These are phyloP conservation scores for Myrmophylax atrothorax DNA, from an alignment of 2,113 vertebrate genomes.

Conservation along the genomic window DNA sequence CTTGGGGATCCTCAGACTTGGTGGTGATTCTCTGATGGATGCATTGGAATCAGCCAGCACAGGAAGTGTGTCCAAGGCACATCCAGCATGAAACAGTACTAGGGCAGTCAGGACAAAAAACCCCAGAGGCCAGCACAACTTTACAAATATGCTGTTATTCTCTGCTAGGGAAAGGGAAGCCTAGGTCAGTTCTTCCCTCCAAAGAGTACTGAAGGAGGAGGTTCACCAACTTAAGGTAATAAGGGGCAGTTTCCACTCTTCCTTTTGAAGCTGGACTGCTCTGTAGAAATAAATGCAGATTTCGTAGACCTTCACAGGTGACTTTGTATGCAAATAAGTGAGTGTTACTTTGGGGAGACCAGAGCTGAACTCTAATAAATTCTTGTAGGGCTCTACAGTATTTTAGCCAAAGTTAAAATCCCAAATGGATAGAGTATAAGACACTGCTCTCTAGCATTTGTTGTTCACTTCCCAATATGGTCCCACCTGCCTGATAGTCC, in stretches of 20 bases:
- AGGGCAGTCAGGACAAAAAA: not conserved
- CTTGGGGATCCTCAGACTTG: not conserved
- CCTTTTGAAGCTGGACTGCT: not conserved
- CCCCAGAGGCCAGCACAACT: not conserved
- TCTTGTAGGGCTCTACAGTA: not conserved
- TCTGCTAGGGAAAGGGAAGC: not conserved
- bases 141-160: not conserved
- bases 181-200: not conserved
- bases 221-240: not conserved
- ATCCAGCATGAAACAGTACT: not conserved
- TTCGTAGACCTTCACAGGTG: not conserved
- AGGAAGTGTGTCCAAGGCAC: not conserved
- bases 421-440: not conserved
- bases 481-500: not conserved
- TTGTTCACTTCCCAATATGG: not conserved
- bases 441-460: not conserved
- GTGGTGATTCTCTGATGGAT: not conserved
- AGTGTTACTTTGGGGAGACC: not conserved
- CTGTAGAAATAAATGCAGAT: not conserved
- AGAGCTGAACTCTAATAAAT: not conserved
- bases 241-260: not conserved
- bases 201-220: not conserved
- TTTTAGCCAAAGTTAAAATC: not conserved
- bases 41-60: not conserved
- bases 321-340: not conserved